Percentiles rank a stretch among this genome's conserved stretches.
Conservation (phyloP, 2,797 vertebrate species). For the Vespertilio murinus region DNA sequence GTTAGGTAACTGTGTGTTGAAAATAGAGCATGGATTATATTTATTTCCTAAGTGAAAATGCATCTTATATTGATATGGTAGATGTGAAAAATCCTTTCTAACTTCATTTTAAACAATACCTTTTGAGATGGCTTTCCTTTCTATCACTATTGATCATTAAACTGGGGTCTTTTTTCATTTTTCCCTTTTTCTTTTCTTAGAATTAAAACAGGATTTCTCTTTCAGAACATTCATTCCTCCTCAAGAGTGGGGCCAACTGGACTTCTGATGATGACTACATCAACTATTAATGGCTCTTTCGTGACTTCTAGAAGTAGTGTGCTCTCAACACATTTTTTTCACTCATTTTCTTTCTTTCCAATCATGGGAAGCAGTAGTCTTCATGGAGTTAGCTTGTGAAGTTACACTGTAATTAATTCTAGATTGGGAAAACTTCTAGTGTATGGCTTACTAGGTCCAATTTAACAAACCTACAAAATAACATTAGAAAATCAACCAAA, state of each 20-base stretch:
- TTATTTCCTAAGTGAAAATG: slow-evolving; percentile 38
- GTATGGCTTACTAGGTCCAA: not conserved
- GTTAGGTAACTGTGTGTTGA: slow-evolving; percentile 1
- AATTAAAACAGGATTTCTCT: slow-evolving; percentile 3
- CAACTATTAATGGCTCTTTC: slow-evolving; percentile 47
- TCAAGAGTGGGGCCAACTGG: not conserved
- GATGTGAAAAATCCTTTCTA: slow-evolving; percentile 49
- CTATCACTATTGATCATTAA: slow-evolving; percentile 7
- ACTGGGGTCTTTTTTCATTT: not conserved
- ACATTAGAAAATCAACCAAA: not conserved
- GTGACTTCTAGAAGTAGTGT: slow-evolving; percentile 1
- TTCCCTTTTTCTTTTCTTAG: slow-evolving; percentile 22
- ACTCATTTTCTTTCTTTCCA: not conserved
- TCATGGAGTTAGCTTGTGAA: slow-evolving; percentile 27
- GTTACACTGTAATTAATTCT: slow-evolving; percentile 17
- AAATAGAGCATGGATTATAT: not conserved
- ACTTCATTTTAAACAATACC: not conserved
- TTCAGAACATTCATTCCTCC: slow-evolving; percentile 3
- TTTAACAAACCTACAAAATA: not conserved
- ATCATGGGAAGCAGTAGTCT: not conserved
- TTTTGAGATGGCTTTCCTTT: slow-evolving; percentile 49
- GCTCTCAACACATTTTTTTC: not conserved
- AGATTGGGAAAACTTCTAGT: slow-evolving; percentile 25
- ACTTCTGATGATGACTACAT: not conserved
- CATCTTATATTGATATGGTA: not conserved